Base-by-base conservation (phyloP, 1,140 invertebrate species). In the Bicyclus anynana region DNA sequence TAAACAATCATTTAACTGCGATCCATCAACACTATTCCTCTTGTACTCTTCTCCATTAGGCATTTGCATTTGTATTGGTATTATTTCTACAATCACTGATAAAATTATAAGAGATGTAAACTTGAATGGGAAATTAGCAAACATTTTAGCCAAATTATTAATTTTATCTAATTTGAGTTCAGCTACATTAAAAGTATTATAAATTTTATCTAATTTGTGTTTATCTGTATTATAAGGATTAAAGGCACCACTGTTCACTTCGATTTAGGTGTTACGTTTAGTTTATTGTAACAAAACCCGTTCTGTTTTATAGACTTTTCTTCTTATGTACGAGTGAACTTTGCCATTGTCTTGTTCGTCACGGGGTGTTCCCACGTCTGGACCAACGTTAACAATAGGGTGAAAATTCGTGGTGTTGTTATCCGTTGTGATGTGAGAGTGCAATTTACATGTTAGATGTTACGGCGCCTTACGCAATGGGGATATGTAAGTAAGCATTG, bases 1-100 rank as follows among this genome's bases (percentile, higher is more conserved):
- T n/a, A 91, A 64, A 71, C 91, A 92, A 59, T 91, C 72, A 61
- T 90, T 90, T 20, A 91, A 64, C 7, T 80, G 55, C 5, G 77
- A 69, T 51, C 63, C 60, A 38, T 80, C 72, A 29, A 82, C 55
- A 47, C 68, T 58, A 54, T 85, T 85, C 3, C 74, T 72, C 47
- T 77, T 74, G 1, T 81, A 18, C 17, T 83, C 76, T 55, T 82
- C 85, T 5, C 81, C 83, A 53, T 84, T 42, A 14, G 77, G 67
- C n/a, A 88, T 55, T 16, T 79, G 65, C 14, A 85, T 50, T 42
- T 86, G 74, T 58, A 88, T 75, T 0, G 85, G 74, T 66, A 78
- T 76, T 33, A 81, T 77, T 67, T 75, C 67, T 16, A 72, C 62
- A 23, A 65, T 53, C 18, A 69, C 46, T 21, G 62, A 53, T 18